A percentile compares a stretch with the other conserved stretches of the same genome.
These are phyloP conservation scores for Bilobella aurantiaca DNA, from an alignment of 1,140 invertebrate genomes.

Conservation along the genomic window DNA sequence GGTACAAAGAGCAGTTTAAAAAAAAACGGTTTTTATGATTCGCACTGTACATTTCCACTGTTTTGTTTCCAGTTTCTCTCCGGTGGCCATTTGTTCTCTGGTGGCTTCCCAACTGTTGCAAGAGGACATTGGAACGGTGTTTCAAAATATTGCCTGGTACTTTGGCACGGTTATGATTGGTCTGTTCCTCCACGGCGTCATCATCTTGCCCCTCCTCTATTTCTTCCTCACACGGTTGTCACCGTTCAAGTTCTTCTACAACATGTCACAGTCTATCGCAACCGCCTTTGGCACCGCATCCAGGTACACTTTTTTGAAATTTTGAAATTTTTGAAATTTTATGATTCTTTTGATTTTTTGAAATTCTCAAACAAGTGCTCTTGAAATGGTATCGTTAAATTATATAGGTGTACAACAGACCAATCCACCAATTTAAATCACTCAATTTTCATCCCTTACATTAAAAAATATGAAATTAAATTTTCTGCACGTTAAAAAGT, in stretches of 20 bases:
- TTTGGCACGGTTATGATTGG: constrained; percentile 43
- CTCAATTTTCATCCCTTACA: no score
- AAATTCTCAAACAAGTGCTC: no score
- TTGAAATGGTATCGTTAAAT: no score
- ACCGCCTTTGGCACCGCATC: constrained; percentile 44
- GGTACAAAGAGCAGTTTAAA: constrained; percentile 16
- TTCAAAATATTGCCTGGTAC: constrained; percentile 44
- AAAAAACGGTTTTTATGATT: neutral
- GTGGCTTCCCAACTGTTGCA: constrained; percentile 48
- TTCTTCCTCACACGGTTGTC: constrained; percentile 41
- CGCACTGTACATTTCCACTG: no score
- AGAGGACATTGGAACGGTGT: constrained; percentile 38
- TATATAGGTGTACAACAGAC: no score
- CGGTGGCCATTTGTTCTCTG: constrained; percentile 49
- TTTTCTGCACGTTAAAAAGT: no score
- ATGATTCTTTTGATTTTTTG: no score
- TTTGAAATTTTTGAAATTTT: no score
- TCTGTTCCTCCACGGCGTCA: constrained; percentile 41
- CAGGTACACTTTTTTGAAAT: no score
- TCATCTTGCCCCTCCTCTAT: constrained; percentile 42
- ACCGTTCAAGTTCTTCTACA: constrained; percentile 42
- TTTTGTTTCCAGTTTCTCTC: constrained; percentile 42
- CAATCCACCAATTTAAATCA: no score
- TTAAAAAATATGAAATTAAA: no score
- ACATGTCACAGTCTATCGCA: constrained; percentile 42